A percentile compares a stretch with the other conserved stretches of the same genome.
These are phyloP conservation scores for Hedychridium roseum DNA, from an alignment of 2,888 invertebrate genomes.

Conservation along the genomic window DNA sequence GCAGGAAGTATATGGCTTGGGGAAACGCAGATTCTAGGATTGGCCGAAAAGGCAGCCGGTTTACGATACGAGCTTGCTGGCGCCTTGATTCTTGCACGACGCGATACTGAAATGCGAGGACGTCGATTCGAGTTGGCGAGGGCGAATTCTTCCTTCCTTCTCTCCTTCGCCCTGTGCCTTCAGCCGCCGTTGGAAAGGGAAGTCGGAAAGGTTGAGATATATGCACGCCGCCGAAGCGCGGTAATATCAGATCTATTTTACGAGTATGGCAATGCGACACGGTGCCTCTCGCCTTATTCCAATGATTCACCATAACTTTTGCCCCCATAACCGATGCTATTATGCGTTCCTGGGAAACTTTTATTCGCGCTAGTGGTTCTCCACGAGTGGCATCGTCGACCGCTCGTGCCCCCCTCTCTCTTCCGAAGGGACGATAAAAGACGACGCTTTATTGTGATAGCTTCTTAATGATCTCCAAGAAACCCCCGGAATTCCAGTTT, in stretches of 20 bases:
- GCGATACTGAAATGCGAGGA: slow-evolving; percentile 35
- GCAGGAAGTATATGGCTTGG: slow-evolving; percentile 14
- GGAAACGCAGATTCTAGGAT: slow-evolving; percentile 18
- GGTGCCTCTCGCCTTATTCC: slow-evolving; percentile 10
- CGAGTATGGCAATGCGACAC: slow-evolving; percentile 26
- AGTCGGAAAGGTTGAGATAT: slow-evolving; percentile 19
- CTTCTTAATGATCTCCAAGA: too few species aligned
- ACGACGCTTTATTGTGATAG: too few species aligned
- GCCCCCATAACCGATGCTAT: slow-evolving; percentile 19
- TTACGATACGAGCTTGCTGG: slow-evolving; percentile 35
- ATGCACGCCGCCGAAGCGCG: slow-evolving; percentile 16
- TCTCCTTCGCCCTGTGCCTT: slow-evolving; percentile 9
- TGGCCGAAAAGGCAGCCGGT: slow-evolving; percentile 34
- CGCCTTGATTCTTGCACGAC: slow-evolving; percentile 38
- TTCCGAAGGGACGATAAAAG: too few species aligned
- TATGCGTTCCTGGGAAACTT: slow-evolving; percentile 24
- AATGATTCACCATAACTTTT: slow-evolving; percentile 34
- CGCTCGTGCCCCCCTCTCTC: too few species aligned
- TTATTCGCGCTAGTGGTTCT: slow-evolving; percentile 25
- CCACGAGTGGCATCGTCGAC: too few species aligned
- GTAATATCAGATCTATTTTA: slow-evolving; percentile 41
- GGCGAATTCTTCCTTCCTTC: too few species aligned
- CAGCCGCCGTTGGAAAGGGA: slow-evolving; percentile 7
- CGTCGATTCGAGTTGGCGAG: slow-evolving; percentile 29
- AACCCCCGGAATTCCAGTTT: too few species aligned